Base-by-base conservation (phyloP, 92 coral and sea anemone genomes). In the Plumapathes pennacea region DNA sequence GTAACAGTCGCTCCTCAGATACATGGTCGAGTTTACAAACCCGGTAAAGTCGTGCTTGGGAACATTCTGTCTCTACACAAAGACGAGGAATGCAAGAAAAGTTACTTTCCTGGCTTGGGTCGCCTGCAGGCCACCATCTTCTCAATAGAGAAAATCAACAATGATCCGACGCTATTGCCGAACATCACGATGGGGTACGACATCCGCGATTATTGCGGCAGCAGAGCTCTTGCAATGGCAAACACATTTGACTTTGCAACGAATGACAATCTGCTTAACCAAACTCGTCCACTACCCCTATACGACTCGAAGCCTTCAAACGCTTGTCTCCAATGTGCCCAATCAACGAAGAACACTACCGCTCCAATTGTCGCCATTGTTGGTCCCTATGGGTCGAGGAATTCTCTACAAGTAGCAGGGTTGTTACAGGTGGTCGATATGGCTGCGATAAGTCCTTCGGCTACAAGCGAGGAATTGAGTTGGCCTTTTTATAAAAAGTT, bases 111-210 rank as follows among this genome's bases (percentile, higher is more conserved):
- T 1, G 86, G 85, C 7, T 52, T 80, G 7, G 71, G 74, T 36
- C 90, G 84, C 14, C 81, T 65, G 32, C 95, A 90, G 46, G 81
- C 83, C 3, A 68, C 81, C 11, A 52, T 74, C 14, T 68, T 55
- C 53, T 65, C 89, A 11, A 32, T 90, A 17, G 78, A 82, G 19
- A 69, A 74, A 56, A 77, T 90, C 46, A 90, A 90, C 74, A 64
- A 77, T 27, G 60, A 72, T 56, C 10, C 48, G 38, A 67, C 60
- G 7, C 62, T 90, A 10, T 77, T 90, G 27, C 84, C 74, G 31
- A 60, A 67, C n/a, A 20, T 72, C 5, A 46, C 67, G 0, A 84
- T 90, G 13, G 97, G 97, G 10, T 90, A 86, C 58, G 90, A 90
- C 24, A 82, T 90, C 27, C 78, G 92, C 19, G 90, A 90, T 69